phyloP scores from a whole-genome alignment of 2,797 vertebrate species.

The Eutrigla gurnardus region DNA sequence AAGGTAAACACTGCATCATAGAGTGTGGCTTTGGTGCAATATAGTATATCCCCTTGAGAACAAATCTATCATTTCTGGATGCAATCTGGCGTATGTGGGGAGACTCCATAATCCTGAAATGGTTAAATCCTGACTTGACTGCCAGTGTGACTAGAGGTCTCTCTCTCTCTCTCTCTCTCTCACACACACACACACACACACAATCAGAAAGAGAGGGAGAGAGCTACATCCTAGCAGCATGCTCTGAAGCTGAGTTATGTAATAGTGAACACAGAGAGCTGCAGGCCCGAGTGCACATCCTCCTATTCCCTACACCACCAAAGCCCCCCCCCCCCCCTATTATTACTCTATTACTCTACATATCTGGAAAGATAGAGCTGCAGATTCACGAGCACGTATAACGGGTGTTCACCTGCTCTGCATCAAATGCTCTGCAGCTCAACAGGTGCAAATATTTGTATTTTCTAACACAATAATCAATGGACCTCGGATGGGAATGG shows the following conservation, averaged over 20 bases:
- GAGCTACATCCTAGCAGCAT: conserved; percentile 66
- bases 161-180: conserved; percentile 25
- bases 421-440: conserved; percentile 15
- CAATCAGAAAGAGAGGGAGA: neutral
- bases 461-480: conserved; percentile 24
- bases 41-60: neutral
- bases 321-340: conserved; percentile 54
- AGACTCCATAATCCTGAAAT: conserved; percentile 45
- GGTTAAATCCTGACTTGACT: conserved; percentile 49
- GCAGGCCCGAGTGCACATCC: conserved; percentile 82
- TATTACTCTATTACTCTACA: conserved; percentile 54
- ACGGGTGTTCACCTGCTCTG: conserved; percentile 32
- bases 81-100: conserved; percentile 4
- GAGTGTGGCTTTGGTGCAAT: conserved; percentile 23
- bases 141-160: conserved; percentile 44
- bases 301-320: conserved; percentile 67
- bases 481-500: neutral
- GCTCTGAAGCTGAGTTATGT: conserved; percentile 79
- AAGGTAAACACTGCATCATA: conserved; percentile 56
- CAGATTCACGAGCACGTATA: neutral
- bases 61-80: conserved; percentile 5
- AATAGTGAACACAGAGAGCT: conserved; percentile 79
- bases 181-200: conserved; percentile 36
- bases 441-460: conserved; percentile 57
- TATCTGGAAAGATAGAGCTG: conserved; percentile 59